phyloP scores from a whole-genome alignment of 2,797 vertebrate genomes.

The Crenuchus spilurus region DNA sequence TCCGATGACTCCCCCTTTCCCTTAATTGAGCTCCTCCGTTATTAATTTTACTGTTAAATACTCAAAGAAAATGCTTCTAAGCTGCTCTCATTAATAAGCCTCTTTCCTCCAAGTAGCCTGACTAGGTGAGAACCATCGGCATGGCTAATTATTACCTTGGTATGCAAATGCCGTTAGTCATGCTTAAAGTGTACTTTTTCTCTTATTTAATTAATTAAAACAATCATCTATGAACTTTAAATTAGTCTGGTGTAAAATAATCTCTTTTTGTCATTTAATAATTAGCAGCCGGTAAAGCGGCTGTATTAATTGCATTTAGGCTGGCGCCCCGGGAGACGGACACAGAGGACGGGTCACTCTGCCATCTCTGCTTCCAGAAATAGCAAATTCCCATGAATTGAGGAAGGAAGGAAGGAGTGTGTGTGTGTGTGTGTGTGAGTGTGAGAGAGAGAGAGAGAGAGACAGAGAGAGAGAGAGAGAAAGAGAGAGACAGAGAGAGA shows the following conservation, averaged over 20 bases:
- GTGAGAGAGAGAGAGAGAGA: constrained; percentile 68
- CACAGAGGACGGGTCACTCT: constrained; percentile 78
- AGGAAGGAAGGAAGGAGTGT: constrained; percentile 83
- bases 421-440: constrained; percentile 73
- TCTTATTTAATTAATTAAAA: constrained; percentile 84
- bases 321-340: constrained; percentile 79
- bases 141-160: constrained; percentile 72
- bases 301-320: constrained; percentile 91
- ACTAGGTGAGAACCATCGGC: constrained; percentile 54
- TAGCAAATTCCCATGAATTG: constrained; percentile 91
- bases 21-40: constrained; percentile 77
- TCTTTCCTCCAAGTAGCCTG: constrained; percentile 49
- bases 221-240: constrained; percentile 90
- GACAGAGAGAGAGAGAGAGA: constrained; percentile 56
- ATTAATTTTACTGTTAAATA: constrained; percentile 82
- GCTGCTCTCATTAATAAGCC: constrained; percentile 68
- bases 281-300: constrained; percentile 88
- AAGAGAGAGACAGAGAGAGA: constrained; percentile 74
- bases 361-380: constrained; percentile 89
- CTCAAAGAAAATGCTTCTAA: constrained; percentile 73
- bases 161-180: constrained; percentile 73
- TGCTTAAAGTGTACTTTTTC: constrained; percentile 76
- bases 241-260: constrained; percentile 93
- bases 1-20: constrained; percentile 58
- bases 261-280: constrained; percentile 90